Conservation (phyloP, 1,140 invertebrate genomes). For the Acromyrmex charruanus region DNA sequence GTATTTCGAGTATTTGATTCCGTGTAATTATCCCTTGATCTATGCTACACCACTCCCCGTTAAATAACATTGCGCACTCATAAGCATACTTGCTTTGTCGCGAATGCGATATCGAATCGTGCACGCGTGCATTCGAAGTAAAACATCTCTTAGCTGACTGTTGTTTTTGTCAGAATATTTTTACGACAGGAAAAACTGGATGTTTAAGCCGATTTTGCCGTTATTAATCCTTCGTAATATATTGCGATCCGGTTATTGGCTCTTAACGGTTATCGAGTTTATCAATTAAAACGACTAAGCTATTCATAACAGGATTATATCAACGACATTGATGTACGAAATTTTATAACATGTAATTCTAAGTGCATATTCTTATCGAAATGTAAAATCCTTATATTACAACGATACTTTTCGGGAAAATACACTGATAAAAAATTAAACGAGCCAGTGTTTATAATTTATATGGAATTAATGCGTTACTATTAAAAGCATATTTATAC, state of each 20-base stretch:
- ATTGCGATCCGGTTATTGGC: slow-evolving; percentile 43
- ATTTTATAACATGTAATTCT: slow-evolving; percentile 13
- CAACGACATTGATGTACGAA: slow-evolving; percentile 21
- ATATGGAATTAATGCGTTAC: neutral
- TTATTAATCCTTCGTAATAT: slow-evolving; percentile 57
- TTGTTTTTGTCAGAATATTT: slow-evolving; percentile 40
- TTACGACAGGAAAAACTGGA: slow-evolving; percentile 27
- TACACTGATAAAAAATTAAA: neutral
- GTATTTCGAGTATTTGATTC: slow-evolving; percentile 43
- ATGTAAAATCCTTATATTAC: slow-evolving; percentile 11
- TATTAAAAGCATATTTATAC: slow-evolving; percentile 26
- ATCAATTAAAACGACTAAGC: slow-evolving; percentile 57
- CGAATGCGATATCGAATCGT: neutral
- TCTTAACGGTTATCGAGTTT: slow-evolving; percentile 49
- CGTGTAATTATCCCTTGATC: slow-evolving; percentile 45
- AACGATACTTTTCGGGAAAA: neutral
- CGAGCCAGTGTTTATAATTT: neutral
- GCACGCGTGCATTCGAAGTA: neutral
- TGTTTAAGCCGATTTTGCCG: slow-evolving; percentile 41
- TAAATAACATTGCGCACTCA: slow-evolving; percentile 27
- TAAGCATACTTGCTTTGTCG: neutral
- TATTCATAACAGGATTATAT: slow-evolving; percentile 49
- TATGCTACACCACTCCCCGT: neutral
- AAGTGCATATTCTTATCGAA: slow-evolving; percentile 8
- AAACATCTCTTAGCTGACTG: neutral